Conservation (phyloP, 2,113 vertebrate species). For the Chaetodon trifascialis region DNA sequence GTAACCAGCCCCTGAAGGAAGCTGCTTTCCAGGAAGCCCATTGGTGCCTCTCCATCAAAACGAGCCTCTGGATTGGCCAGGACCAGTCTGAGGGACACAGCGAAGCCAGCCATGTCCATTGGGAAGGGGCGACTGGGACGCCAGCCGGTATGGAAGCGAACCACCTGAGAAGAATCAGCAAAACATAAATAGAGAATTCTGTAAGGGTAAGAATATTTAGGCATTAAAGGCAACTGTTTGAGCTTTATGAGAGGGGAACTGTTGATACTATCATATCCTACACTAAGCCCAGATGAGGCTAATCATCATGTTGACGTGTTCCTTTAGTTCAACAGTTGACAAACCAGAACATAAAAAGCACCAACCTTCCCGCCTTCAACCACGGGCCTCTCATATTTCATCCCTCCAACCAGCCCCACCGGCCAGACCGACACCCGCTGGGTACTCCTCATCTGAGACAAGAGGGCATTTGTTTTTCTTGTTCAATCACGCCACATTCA, state of each 20-base stretch:
- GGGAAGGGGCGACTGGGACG: conserved; percentile 92
- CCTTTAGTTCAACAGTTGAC: neutral
- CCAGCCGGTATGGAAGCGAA: conserved; percentile 94
- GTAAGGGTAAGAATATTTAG: too few species aligned
- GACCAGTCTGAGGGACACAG: conserved; percentile 87
- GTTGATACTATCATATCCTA: too few species aligned
- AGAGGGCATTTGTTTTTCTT: neutral
- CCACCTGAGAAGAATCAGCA: conserved; percentile 59
- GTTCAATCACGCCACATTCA: neutral
- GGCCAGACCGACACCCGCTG: conserved; percentile 92
- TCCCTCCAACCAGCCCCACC: conserved; percentile 92
- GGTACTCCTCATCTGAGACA: conserved; percentile 90
- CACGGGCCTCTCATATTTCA: conserved; percentile 90
- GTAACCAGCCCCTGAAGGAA: conserved; percentile 89
- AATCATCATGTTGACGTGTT: neutral
- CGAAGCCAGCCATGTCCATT: conserved; percentile 93
- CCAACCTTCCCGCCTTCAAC: conserved; percentile 89
- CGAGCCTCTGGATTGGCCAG: conserved; percentile 85
- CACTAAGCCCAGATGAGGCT: neutral
- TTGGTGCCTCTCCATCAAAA: conserved; percentile 89
- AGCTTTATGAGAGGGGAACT: too few species aligned
- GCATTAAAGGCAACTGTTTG: too few species aligned
- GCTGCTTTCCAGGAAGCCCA: conserved; percentile 93
- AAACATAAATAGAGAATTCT: neutral
- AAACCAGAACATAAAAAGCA: neutral